Base-by-base conservation (phyloP, 1,140 invertebrate genomes). In the Aphis gossypii region DNA sequence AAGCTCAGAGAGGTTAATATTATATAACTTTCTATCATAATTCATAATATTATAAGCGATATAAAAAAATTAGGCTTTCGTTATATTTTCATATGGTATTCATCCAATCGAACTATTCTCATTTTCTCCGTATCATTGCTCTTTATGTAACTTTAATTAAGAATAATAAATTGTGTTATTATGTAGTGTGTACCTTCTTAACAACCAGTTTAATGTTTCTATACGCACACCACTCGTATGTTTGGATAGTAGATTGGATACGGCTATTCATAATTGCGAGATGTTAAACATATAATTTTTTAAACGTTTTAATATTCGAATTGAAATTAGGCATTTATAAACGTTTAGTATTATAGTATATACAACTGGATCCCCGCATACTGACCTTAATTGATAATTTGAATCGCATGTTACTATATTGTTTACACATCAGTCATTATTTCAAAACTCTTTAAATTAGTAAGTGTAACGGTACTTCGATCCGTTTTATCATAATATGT, bases 341-440 rank as follows among this genome's bases (percentile, higher is more conserved):
- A 23, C 18, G 30, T 76, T 4, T 60, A 60, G 11, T 60, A 60
- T 60, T 76, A 30, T 60, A 60, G 11, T 60, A 60, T 60, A n/a
- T n/a, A 76, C 14, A n/a, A 76, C 60, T 76, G n/a, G n/a, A 76
- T 14, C n/a, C 4, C 14, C 76, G 25, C 8, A 18, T 30, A 88
- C 48, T 54, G 87, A 51, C 48, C 46, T 88, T 48, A 48, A 46
- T 87, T 54, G 87, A 88, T 54, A 54, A 88, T 88, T 54, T 20
- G 23, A 88, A 88, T 54, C 2, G 7, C 46, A 18, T 60, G 88
- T 41, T 90, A 90, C 4, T 60, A 41, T 44, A 41, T 11, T 25
- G 51, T 90, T 41, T 51, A 88, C 46, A 86, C 38, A 30, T 23
- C 44, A 25, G 25, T 86, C 41, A 86, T 46, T 46, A 83, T 83